Evolutionary conservation across 2,113 vertebrate species (phyloP), one percentile per base, ranked within the genome.

Genomic region (Malaclemys terrapin): DNA sequence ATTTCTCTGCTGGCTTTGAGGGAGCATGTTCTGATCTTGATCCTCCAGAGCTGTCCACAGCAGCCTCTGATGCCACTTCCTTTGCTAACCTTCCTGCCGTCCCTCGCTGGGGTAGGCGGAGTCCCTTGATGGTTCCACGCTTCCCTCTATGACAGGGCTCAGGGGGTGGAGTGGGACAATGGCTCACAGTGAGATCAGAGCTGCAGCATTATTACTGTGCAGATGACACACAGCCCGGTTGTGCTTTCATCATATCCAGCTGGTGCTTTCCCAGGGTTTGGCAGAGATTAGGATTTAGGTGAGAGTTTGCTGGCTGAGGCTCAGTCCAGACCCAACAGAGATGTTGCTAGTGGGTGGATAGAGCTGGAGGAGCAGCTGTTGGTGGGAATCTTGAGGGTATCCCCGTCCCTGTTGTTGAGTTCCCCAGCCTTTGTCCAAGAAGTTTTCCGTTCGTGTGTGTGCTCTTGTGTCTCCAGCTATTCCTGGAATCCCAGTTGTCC

Each of bases 121-220:
- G 11, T 47, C 38, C 42, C 24, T 45, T 24, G 72, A 13, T 8
- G 72, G 6, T 7, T 24, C 22, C 25, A 14, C 3, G 16, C 38
- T 42, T 78, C 22, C 22, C 75, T 6, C 11, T 25, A 16, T 25
- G 42, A 78, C 4, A 24, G 24, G 75, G 24, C 75, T 78, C 75
- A 25, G 42, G 24, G 38, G 10, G 42, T 4, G 42, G 72, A 45
- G 45, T 27, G 38, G 75, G 65, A 42, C 49, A 56, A 5, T 45
- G 35, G 80, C 16, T 12, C 79, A n/a, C 35, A 49, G 25, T 25
- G 62, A 35, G 31, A 50, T 17, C 42, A 42, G 56, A 45, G 42
- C 72, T 1, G 0, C 29, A 8, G 10, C 3, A 2, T 42, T 79
- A 9, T 10, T 22, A 2, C 38, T 62, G 50, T 69, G 47, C 0